Percentiles rank a stretch among this genome's conserved stretches.
These are phyloP conservation scores for Meganola albula DNA, from an alignment of 2,888 invertebrate genomes.

Conservation along the genomic window DNA sequence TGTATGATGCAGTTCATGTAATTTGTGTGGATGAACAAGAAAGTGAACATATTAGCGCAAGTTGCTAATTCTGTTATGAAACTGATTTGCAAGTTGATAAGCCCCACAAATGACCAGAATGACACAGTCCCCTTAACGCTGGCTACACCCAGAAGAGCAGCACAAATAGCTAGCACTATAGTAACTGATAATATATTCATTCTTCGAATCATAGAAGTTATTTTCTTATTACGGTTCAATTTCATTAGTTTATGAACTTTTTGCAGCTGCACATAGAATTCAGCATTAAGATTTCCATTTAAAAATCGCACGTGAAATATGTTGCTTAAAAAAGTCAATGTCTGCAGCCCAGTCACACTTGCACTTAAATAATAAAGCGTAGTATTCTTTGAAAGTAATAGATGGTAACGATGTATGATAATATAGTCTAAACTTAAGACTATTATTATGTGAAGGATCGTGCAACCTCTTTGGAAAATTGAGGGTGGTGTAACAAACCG, in stretches of 20 bases:
- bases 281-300: constrained; percentile 37
- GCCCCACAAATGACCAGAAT: constrained; percentile 17
- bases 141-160: constrained; percentile 13
- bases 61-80: constrained; percentile 38
- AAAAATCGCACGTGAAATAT: constrained; percentile 44
- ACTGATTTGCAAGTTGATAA: constrained; percentile 28
- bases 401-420: constrained; percentile 14
- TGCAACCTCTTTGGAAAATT: constrained; percentile 39
- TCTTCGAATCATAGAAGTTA: constrained; percentile 28
- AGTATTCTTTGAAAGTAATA: constrained; percentile 13
- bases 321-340: constrained; percentile 27
- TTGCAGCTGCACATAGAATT: constrained; percentile 47
- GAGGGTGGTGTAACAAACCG: constrained; percentile 42
- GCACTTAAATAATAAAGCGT: constrained; percentile 21
- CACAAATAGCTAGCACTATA: constrained; percentile 14
- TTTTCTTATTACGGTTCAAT: constrained; percentile 32
- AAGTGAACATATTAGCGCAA: constrained; percentile 38
- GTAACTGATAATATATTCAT: constrained; percentile 25
- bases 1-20: constrained; percentile 45
- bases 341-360: constrained; percentile 22
- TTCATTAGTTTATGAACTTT: constrained; percentile 47
- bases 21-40: constrained; percentile 39
- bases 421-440: constrained; percentile 16
- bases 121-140: constrained; percentile 12
- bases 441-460: constrained; percentile 26